Evolutionary conservation across 2,113 vertebrate species (phyloP).

Genomic region (Alouatta palliata): DNA sequence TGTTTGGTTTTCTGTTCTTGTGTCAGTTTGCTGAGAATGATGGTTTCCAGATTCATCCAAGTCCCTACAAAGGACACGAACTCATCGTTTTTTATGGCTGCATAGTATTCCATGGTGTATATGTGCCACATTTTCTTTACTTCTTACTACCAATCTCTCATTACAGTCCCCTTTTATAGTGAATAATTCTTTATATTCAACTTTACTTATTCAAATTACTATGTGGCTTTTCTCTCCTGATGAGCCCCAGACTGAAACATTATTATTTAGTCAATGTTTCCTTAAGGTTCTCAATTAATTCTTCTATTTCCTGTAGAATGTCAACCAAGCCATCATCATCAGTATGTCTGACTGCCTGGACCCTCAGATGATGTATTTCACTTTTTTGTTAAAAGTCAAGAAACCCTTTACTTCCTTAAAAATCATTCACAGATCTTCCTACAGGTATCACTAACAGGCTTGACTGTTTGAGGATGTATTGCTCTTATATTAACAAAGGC

Average conservation of each 20-base stretch:
- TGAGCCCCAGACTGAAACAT: background rate
- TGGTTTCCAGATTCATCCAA: too few species aligned
- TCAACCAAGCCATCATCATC: background rate
- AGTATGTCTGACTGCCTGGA: background rate
- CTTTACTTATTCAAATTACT: background rate
- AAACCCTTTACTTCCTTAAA: slow-evolving; percentile 25
- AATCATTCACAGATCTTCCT: background rate
- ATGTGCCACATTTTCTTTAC: background rate
- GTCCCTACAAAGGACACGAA: too few species aligned
- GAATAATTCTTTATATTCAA: slow-evolving; percentile 25
- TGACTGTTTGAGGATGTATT: background rate
- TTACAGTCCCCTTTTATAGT: background rate
- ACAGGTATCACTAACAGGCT: background rate
- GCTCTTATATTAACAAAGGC: slow-evolving; percentile 1
- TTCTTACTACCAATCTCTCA: background rate
- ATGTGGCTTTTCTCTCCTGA: background rate
- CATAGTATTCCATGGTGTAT: too few species aligned
- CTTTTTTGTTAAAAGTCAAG: background rate
- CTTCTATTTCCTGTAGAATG: background rate
- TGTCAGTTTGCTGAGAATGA: too few species aligned
- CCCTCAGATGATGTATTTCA: background rate
- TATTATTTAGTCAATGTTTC: background rate
- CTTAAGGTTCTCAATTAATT: background rate
- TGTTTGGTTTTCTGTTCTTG: too few species aligned
- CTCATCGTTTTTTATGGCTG: too few species aligned